Conservation (phyloP, 2,888 invertebrate species). For the Eutolmus rufibarbis region DNA sequence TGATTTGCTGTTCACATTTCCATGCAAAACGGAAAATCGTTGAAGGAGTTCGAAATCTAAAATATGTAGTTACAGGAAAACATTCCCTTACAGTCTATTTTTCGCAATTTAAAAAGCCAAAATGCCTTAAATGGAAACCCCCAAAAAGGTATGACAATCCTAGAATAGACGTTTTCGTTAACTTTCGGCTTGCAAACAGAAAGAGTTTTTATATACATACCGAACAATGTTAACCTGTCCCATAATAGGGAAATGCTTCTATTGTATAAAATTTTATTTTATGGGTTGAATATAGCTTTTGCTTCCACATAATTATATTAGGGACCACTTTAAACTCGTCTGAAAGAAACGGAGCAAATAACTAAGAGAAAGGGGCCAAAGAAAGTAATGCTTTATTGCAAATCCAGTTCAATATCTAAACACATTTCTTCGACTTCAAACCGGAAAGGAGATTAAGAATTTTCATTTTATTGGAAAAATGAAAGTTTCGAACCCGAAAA, state of each 20-base stretch:
- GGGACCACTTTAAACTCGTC: background rate
- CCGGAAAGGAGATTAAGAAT: background rate
- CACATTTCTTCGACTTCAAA: background rate
- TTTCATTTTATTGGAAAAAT: background rate
- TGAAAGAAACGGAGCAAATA: background rate
- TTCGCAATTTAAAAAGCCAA: background rate
- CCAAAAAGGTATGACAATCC: background rate
- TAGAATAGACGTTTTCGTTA: background rate
- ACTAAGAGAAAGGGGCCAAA: background rate
- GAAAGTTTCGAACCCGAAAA: conserved; percentile 4
- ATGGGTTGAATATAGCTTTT: background rate
- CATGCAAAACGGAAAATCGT: background rate
- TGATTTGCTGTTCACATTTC: background rate
- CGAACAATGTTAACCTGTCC: background rate
- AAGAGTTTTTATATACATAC: background rate
- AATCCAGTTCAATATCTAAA: background rate
- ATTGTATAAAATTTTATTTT: background rate
- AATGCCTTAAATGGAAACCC: background rate
- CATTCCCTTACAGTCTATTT: background rate
- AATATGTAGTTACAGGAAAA: background rate
- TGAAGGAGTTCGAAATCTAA: background rate
- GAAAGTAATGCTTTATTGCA: background rate
- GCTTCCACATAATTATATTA: background rate
- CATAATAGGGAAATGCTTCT: background rate
- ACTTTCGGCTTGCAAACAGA: background rate